phyloP scores from a whole-genome alignment of 92 coral and sea anemone species.

The Blastomussa wellsi region DNA sequence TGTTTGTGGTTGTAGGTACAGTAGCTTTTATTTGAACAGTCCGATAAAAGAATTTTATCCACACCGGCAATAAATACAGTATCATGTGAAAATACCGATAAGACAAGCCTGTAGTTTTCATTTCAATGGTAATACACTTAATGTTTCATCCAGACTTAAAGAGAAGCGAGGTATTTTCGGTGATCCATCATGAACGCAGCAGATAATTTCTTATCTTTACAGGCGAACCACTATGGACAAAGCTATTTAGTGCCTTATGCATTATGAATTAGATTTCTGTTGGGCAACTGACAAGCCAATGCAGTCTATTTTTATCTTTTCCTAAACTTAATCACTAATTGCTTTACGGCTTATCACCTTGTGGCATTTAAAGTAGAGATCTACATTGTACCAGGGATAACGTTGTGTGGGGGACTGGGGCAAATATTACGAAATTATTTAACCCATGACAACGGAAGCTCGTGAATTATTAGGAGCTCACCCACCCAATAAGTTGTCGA shows the following conservation, averaged over 20 bases:
- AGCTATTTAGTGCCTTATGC: background rate
- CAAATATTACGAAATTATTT: too few relatives aligned
- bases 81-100: background rate
- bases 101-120: background rate
- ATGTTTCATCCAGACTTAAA: background rate
- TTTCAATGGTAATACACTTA: background rate
- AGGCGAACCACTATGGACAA: background rate
- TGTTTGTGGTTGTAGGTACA: too few relatives aligned
- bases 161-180: background rate
- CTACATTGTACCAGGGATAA: too few relatives aligned
- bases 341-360: background rate
- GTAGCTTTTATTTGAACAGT: background rate
- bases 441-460: too few relatives aligned
- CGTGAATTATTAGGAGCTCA: too few relatives aligned
- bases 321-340: background rate
- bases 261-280: background rate
- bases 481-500: too few relatives aligned
- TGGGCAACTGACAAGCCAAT: background rate
- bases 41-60: background rate
- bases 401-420: too few relatives aligned
- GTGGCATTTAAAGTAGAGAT: background rate
- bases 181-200: too few relatives aligned
- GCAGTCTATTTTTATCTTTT: background rate
- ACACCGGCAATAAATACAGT: background rate
- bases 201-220: background rate